Evolutionary conservation across 2,888 invertebrate genomes (phyloP).

Genomic region (Mycalesis mineus): DNA sequence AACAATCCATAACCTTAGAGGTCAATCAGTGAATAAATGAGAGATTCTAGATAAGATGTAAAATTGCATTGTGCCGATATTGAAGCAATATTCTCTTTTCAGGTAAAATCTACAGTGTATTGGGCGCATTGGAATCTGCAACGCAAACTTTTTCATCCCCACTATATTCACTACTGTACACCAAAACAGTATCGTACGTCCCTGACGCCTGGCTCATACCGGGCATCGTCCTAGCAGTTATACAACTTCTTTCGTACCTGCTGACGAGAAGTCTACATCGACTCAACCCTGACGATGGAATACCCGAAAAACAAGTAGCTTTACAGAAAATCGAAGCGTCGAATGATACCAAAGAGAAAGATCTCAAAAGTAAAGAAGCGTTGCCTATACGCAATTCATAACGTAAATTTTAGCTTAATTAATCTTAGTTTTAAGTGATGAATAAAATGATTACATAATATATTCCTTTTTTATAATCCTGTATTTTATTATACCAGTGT

Average conservation of each 20-base stretch:
- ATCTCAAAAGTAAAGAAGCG: conserved; percentile 23
- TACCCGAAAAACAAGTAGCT: conserved; percentile 23
- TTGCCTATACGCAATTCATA: background rate
- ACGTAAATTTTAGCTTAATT: background rate
- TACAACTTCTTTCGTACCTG: conserved; percentile 59
- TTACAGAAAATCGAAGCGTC: conserved; percentile 10
- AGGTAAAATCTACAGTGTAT: conserved; percentile 74
- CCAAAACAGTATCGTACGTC: conserved; percentile 54
- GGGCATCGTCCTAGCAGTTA: conserved; percentile 49
- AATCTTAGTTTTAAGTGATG: background rate
- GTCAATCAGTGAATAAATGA: too few species aligned
- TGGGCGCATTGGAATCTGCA: conserved; percentile 70
- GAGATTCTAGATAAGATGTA: too few species aligned
- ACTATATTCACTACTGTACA: conserved; percentile 64
- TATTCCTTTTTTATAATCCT: background rate
- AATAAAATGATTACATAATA: background rate
- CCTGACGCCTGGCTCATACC: conserved; percentile 69
- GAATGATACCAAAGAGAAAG: conserved; percentile 24
- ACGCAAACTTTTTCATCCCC: conserved; percentile 65
- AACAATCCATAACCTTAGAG: too few species aligned
- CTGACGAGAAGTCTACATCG: conserved; percentile 44
- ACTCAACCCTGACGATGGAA: conserved; percentile 4
- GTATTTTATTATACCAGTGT: background rate
- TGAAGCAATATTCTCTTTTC: conserved; percentile 32
- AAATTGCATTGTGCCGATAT: background rate